Evolutionary conservation across 2,113 vertebrate species (phyloP).

Genomic region (Cyanoliseus patagonus): DNA sequence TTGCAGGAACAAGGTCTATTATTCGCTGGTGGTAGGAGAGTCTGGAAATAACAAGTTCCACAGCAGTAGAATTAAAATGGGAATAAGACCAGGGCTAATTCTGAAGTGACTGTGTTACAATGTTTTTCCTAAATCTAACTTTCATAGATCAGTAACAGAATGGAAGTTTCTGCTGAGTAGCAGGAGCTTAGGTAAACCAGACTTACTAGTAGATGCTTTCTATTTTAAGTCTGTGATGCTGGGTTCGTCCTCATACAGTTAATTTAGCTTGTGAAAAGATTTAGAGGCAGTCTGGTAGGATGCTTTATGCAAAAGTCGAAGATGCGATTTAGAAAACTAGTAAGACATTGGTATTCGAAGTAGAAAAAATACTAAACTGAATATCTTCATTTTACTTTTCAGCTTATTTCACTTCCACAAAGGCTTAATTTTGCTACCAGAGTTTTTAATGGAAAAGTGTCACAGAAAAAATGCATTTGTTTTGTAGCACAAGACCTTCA

Average conservation of each 20-base stretch:
- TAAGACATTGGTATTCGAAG: background rate
- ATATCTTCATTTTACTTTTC: background rate
- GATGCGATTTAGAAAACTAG: background rate
- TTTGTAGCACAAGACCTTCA: background rate
- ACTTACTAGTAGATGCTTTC: background rate
- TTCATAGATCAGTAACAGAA: background rate
- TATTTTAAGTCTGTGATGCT: background rate
- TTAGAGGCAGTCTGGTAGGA: background rate
- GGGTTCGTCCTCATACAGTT: background rate
- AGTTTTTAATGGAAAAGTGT: background rate
- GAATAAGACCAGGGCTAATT: background rate
- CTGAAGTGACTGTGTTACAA: background rate
- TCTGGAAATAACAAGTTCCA: slow-evolving; percentile 70
- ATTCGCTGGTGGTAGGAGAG: slow-evolving; percentile 97
- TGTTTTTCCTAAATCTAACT: background rate
- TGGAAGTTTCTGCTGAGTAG: background rate
- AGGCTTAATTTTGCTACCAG: background rate
- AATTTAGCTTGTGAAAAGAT: background rate
- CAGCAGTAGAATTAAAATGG: background rate
- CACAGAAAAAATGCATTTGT: background rate
- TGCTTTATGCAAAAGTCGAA: background rate
- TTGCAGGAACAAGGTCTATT: slow-evolving; percentile 92
- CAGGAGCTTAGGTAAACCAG: background rate
- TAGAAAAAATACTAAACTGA: background rate
- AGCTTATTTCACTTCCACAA: background rate